These are phyloP conservation scores for Corythoichthys haematopterus DNA, from an alignment of 2,113 vertebrate species.

Conservation along the genomic window DNA sequence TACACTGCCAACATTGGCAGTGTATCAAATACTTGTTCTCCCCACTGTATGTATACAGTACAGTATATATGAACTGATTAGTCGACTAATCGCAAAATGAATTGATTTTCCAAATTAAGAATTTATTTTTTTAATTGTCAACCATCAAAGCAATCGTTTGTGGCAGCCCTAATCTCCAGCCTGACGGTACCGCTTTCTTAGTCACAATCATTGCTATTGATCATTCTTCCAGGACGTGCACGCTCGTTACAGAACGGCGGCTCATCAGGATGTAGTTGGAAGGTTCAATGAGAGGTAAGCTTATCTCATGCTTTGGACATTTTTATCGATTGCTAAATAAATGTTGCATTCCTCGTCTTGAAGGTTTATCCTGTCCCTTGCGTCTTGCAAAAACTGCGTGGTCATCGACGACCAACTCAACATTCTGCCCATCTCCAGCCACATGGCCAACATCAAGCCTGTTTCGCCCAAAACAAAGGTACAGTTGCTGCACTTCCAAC, in stretches of 20 bases:
- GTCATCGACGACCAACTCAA: conserved; percentile 94
- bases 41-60: no score
- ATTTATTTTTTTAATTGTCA: no score
- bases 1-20: no score
- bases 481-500: background rate
- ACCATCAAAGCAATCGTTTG: no score
- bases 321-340: background rate
- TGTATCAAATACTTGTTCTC: no score
- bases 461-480: conserved; percentile 83
- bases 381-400: conserved; percentile 90
- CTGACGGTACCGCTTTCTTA: background rate
- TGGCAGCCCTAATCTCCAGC: background rate
- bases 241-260: conserved; percentile 91
- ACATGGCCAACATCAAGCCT: conserved; percentile 81
- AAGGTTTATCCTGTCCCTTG: conserved; percentile 91
- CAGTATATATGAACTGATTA: no score
- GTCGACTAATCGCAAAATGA: no score
- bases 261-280: conserved; percentile 93
- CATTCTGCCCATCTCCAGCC: conserved; percentile 89
- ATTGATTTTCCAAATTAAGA: no score
- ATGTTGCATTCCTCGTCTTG: background rate
- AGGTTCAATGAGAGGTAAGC: conserved; percentile 91
- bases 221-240: conserved; percentile 83
- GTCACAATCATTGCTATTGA: background rate
- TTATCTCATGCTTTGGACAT: background rate